These are phyloP conservation scores for Sarcophaga carnaria DNA, from an alignment of 2,888 invertebrate genomes.

Conservation along the genomic window DNA sequence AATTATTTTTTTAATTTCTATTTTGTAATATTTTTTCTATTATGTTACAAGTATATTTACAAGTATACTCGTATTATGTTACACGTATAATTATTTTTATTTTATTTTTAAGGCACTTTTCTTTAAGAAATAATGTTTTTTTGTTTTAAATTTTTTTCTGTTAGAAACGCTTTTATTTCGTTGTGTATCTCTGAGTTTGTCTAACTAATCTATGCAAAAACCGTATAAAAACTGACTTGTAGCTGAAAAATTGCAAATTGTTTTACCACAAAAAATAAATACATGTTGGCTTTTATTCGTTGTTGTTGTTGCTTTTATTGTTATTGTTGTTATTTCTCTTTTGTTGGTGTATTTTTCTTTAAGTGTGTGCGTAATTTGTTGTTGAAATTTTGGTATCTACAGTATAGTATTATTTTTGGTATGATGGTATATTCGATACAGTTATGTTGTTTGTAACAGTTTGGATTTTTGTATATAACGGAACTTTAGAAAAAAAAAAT, in stretches of 20 bases:
- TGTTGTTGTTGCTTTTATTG: background rate
- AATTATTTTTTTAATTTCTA: too few species aligned
- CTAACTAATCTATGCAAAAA: conserved; percentile 64
- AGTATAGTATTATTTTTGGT: conserved; percentile 5
- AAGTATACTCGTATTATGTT: too few species aligned
- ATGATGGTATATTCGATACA: background rate
- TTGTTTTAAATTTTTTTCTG: background rate
- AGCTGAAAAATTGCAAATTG: conserved; percentile 55
- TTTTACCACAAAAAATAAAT: conserved; percentile 48
- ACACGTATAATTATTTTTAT: conserved; percentile 11
- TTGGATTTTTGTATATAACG: background rate
- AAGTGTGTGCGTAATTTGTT: conserved; percentile 31
- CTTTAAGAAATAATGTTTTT: background rate
- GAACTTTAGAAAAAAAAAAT: too few species aligned
- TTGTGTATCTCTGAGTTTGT: conserved; percentile 39
- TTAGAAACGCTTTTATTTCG: conserved; percentile 29
- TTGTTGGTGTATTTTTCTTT: conserved; percentile 48
- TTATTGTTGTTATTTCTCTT: conserved; percentile 14
- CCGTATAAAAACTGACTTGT: conserved; percentile 67
- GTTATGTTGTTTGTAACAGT: background rate
- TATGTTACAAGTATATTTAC: background rate
- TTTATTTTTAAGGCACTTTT: conserved; percentile 13
- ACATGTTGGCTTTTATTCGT: conserved; percentile 44
- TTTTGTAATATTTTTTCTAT: background rate
- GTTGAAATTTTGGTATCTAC: conserved; percentile 44